Conservation (phyloP, 2,888 invertebrate genomes). For the Scaptomyza caliginosa region DNA sequence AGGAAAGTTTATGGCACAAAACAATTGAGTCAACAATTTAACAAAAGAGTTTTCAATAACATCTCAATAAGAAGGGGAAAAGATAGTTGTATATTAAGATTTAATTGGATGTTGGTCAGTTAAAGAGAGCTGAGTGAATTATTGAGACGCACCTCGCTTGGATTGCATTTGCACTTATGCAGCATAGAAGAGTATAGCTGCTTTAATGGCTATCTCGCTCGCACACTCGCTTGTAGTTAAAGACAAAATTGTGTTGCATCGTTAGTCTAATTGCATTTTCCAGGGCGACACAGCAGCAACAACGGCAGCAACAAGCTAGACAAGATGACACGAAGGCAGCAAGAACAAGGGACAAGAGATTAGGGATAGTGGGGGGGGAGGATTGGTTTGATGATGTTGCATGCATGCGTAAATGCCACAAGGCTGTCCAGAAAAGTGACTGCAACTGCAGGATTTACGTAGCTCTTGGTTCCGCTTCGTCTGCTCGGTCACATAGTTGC, state of each 20-base stretch:
- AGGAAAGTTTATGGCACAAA: neutral
- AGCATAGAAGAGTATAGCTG: neutral
- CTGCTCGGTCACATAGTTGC: constrained; percentile 37
- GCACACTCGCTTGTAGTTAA: constrained; percentile 57
- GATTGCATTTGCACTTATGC: neutral
- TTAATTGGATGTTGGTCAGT: too few species aligned
- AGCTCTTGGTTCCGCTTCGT: constrained; percentile 12
- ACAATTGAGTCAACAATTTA: neutral
- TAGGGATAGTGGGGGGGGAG: neutral
- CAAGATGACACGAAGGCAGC: constrained; percentile 16
- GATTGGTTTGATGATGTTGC: constrained; percentile 19
- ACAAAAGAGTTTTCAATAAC: too few species aligned
- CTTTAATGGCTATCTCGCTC: constrained; percentile 14
- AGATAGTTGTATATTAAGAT: neutral
- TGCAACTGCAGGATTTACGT: constrained; percentile 4
- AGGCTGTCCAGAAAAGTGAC: constrained; percentile 40
- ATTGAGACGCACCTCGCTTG: constrained; percentile 1
- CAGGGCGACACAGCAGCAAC: constrained; percentile 36
- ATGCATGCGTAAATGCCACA: constrained; percentile 67
- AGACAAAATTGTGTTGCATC: constrained; percentile 77
- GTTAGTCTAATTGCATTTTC: constrained; percentile 79
- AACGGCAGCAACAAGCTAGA: constrained; percentile 33
- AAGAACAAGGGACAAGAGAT: constrained; percentile 4
- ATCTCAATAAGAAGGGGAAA: too few species aligned
- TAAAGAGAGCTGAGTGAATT: neutral